These are phyloP conservation scores for Porites lutea DNA, from an alignment of 64 coral and sea anemone species.

Conservation along the genomic window DNA sequence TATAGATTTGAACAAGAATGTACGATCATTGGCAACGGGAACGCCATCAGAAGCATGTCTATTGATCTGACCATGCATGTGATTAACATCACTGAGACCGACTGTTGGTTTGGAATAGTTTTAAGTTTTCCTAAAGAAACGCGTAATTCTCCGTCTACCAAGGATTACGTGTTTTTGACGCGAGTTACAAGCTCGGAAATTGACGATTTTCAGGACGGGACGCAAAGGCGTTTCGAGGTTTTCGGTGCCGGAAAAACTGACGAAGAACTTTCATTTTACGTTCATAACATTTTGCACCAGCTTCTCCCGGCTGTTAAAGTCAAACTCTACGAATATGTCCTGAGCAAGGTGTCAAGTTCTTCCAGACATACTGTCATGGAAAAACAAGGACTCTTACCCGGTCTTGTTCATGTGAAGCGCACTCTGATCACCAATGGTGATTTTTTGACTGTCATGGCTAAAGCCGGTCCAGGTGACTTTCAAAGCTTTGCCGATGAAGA, in stretches of 20 bases:
- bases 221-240: conserved; percentile 23
- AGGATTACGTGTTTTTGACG: conserved; percentile 14
- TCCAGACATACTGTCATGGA: background rate
- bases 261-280: conserved; percentile 52
- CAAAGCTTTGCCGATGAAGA: conserved; percentile 10
- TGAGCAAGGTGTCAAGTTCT: conserved; percentile 40
- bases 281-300: conserved; percentile 54
- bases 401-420: conserved; percentile 10
- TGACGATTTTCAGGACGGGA: conserved; percentile 19
- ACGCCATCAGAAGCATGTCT: background rate
- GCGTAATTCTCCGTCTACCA: background rate
- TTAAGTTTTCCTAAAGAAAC: background rate
- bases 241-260: conserved; percentile 12
- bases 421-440: conserved; percentile 33
- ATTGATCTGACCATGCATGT: conserved; percentile 44
- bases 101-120: conserved; percentile 56
- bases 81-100: conserved; percentile 56
- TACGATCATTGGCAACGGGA: background rate
- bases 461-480: conserved; percentile 2
- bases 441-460: conserved; percentile 1
- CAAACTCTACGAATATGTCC: conserved; percentile 59
- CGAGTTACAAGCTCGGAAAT: background rate
- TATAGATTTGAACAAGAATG: conserved; percentile 60
- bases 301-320: conserved; percentile 62
- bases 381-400: conserved; percentile 28